Percentiles rank a stretch among this genome's conserved stretches.
These are phyloP conservation scores for Sander lucioperca DNA, from an alignment of 2,113 vertebrate genomes.

Conservation along the genomic window DNA sequence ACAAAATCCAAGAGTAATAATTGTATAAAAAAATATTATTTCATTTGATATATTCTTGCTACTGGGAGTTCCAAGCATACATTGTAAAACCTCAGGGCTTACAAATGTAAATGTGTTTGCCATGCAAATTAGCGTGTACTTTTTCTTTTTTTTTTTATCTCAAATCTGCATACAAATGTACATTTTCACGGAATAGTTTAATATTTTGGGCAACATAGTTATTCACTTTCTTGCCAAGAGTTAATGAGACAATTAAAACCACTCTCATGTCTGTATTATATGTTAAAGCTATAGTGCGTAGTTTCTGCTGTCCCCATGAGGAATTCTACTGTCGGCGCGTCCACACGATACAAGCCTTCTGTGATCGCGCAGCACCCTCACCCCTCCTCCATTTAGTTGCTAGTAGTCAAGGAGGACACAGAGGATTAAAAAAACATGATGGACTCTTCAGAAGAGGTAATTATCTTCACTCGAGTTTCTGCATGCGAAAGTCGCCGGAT, in stretches of 20 bases:
- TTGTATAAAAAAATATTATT: neutral
- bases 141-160: neutral
- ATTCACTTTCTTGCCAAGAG: neutral
- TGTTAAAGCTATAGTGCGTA: no score
- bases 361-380: no score
- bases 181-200: neutral
- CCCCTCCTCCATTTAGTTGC: no score
- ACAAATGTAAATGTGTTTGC: neutral
- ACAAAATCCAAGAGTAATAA: neutral
- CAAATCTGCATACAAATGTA: neutral
- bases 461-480: no score
- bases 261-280: conserved; percentile 1
- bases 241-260: neutral
- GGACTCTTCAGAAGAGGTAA: no score
- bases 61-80: neutral
- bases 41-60: neutral
- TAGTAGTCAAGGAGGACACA: no score
- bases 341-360: no score
- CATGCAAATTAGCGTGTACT: neutral
- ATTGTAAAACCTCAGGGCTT: neutral
- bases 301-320: no score
- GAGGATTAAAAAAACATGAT: no score
- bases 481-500: no score
- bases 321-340: no score
- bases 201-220: neutral